Evolutionary conservation across 2,113 vertebrate species (phyloP), one percentile per base, ranked within the genome.

Genomic region (Stigmatopora argus): DNA sequence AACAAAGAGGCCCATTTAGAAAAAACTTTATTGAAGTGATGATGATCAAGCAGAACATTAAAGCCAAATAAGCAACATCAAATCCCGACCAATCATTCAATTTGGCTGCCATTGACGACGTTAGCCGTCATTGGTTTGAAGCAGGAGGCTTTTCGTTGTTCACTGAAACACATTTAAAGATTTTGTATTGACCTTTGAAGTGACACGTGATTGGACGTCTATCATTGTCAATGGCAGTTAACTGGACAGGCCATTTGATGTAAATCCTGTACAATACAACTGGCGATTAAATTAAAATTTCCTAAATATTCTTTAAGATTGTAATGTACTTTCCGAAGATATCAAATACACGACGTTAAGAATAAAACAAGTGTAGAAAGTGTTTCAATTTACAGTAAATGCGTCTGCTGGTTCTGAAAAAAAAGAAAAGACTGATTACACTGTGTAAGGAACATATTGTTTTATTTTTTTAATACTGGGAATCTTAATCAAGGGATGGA

Each of bases 1-100:
- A 59, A 70, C 49, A 61, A 44, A 69, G 45, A 59, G 69, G 79
- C 71, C 69, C 83, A 85, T 87, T 64, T 31, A 82, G 82, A 84
- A 88, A 89, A 83, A 31, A 56, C 70, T 91, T 91, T 91, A 90
- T 90, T 91, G 74, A 86, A 84, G 79, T 81, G 79, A 78, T 80
- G 77, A 89, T 87, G 81, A 89, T 89, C 85, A 89, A 80, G 85
- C 86, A 82, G 78, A 75, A 82, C 76, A 85, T 78, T 87, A 79
- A 85, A 84, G 78, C 80, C 78, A 87, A 83, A 80, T 83, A 78
- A 87, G 81, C 77, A 69, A 85, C 79, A 86, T 83, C 79, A 81
- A 86, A 86, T 81, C 70, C 69, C 2, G 78, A 85, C 75, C 72
- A 63, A 78, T 75, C 6, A 41, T 10, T 41, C 38, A 41, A 31